Conservation (phyloP, 1,140 invertebrate species). For the Caenorhabditis latens region DNA sequence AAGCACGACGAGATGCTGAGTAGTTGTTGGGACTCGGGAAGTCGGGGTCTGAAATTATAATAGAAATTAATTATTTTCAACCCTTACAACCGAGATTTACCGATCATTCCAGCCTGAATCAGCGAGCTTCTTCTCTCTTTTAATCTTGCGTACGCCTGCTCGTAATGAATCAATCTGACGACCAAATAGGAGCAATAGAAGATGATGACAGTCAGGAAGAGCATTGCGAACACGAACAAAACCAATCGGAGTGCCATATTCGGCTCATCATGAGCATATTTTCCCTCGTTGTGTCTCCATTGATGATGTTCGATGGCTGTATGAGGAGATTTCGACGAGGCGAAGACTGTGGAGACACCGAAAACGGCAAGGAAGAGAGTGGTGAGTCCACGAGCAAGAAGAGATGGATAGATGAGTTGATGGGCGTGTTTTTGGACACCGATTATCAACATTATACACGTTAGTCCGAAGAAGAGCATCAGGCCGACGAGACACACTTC, state of each 20-base stretch:
- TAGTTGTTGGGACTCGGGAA: conserved; percentile 35
- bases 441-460: conserved; percentile 50
- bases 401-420: conserved; percentile 54
- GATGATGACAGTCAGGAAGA: conserved; percentile 52
- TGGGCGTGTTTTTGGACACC: conserved; percentile 40
- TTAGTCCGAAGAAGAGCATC: conserved; percentile 47
- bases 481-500: conserved; percentile 56
- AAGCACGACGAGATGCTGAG: conserved; percentile 7
- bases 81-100: conserved; percentile 1
- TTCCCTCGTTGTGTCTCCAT: not conserved
- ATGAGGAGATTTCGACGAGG: not conserved
- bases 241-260: conserved; percentile 52
- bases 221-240: conserved; percentile 58
- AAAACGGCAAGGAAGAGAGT: conserved; percentile 36
- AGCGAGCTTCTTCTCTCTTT: conserved; percentile 49
- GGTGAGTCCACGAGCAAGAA: conserved; percentile 37
- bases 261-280: not conserved
- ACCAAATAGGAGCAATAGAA: conserved; percentile 58
- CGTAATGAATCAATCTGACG: conserved; percentile 46
- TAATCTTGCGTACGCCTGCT: conserved; percentile 39
- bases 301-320: not conserved
- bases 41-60: conserved; percentile 49
- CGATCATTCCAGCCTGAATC: conserved; percentile 58
- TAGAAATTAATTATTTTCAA: not conserved
- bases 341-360: conserved; percentile 55